phyloP scores from a whole-genome alignment of 2,113 vertebrate genomes.

The Lichenostomus cassidix region DNA sequence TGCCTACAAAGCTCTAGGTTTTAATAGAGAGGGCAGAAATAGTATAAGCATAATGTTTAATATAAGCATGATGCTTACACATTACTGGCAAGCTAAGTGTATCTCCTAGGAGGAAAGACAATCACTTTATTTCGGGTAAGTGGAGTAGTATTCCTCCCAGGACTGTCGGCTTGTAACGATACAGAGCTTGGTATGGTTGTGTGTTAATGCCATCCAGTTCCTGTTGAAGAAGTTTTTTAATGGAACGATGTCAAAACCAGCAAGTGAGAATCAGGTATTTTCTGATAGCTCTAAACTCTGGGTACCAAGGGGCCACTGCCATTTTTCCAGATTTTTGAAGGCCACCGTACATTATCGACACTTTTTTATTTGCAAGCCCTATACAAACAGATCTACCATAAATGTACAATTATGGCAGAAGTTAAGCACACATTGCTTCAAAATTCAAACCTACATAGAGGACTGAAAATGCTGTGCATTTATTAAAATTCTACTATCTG shows the following conservation, averaged over 20 bases:
- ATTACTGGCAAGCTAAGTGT: constrained; percentile 11
- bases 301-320: background rate
- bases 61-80: constrained; percentile 46
- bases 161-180: background rate
- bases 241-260: background rate
- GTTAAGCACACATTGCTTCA: background rate
- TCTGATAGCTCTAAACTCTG: background rate
- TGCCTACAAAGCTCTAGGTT: constrained; percentile 58
- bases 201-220: background rate
- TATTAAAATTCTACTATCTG: background rate
- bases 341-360: background rate
- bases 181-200: background rate
- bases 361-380: background rate
- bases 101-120: constrained; percentile 15
- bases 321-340: background rate
- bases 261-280: background rate
- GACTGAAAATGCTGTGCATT: background rate
- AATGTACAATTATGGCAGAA: background rate
- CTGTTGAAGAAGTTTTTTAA: background rate
- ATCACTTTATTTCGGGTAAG: background rate
- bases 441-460: background rate
- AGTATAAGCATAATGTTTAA: constrained; percentile 37
- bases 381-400: background rate
- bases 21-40: constrained; percentile 60
- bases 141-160: background rate